Evolutionary conservation across 2,888 invertebrate species (phyloP).

Genomic region (Unio delphinus): DNA sequence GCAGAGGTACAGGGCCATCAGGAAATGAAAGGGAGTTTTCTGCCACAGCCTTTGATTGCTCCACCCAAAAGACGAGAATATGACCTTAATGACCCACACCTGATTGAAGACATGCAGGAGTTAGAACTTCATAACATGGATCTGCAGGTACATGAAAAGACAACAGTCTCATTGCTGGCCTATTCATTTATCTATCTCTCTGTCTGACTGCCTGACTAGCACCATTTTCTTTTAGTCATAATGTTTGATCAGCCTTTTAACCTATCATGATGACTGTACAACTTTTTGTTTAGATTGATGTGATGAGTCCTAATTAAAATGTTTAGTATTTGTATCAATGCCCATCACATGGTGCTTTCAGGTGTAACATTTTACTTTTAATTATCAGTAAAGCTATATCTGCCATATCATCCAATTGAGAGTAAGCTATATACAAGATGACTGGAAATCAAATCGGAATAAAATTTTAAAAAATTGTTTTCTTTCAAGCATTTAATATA

Average conservation of each 20-base stretch:
- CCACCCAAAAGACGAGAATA: slow-evolving; percentile 21
- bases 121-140: slow-evolving; percentile 61
- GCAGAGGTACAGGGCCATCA: slow-evolving; percentile 51
- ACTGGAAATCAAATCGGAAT: too few species aligned
- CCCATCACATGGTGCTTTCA: too few species aligned
- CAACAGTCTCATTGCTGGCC: not conserved
- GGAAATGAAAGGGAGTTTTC: slow-evolving; percentile 44
- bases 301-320: too few species aligned
- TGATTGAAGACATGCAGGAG: slow-evolving; percentile 47
- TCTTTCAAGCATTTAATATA: too few species aligned
- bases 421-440: too few species aligned
- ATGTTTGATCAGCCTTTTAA: not conserved
- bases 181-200: not conserved
- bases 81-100: slow-evolving; percentile 35
- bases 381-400: too few species aligned
- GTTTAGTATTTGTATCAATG: too few species aligned
- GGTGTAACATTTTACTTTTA: too few species aligned
- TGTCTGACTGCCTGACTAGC: not conserved
- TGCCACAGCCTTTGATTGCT: slow-evolving; percentile 51
- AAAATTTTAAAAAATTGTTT: too few species aligned
- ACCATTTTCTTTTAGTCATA: not conserved
- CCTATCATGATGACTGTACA: too few species aligned
- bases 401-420: too few species aligned
- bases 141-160: slow-evolving; percentile 48
- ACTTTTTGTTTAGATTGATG: too few species aligned